Conservation (phyloP, 2,113 vertebrate species). For the Laticauda colubrina region DNA sequence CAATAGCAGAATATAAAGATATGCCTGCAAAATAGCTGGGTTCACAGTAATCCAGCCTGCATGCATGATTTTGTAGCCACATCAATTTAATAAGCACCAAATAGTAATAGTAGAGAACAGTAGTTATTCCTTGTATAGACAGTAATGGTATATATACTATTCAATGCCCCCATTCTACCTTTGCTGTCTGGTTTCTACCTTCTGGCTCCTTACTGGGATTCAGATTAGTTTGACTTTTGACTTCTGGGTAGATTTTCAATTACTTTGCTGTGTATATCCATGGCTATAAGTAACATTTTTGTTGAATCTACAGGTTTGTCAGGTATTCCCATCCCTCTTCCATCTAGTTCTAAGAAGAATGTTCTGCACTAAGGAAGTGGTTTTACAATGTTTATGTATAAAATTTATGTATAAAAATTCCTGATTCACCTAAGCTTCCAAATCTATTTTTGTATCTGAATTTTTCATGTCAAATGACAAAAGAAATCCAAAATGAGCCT, state of each 20-base stretch:
- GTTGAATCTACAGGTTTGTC: background rate
- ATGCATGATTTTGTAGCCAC: background rate
- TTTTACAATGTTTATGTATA: background rate
- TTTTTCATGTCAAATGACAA: background rate
- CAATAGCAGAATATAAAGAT: background rate
- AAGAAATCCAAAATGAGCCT: slow-evolving; percentile 20
- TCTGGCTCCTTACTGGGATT: background rate
- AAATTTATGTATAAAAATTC: background rate
- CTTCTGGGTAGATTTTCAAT: background rate
- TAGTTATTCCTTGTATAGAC: background rate
- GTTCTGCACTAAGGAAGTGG: background rate
- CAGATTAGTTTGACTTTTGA: background rate
- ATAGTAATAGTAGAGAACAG: background rate
- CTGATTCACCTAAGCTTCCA: background rate
- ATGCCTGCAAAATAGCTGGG: background rate
- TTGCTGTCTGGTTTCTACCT: background rate
- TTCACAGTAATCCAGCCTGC: background rate
- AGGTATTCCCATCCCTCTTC: background rate
- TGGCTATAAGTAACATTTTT: background rate
- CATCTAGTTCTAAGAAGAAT: background rate
- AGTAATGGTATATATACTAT: background rate
- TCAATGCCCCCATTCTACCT: background rate
- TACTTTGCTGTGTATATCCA: background rate
- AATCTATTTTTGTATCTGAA: background rate
- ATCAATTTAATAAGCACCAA: background rate